These are phyloP conservation scores for Trissonchulus latispiculum DNA, from an alignment of 2,888 invertebrate genomes.

Conservation along the genomic window DNA sequence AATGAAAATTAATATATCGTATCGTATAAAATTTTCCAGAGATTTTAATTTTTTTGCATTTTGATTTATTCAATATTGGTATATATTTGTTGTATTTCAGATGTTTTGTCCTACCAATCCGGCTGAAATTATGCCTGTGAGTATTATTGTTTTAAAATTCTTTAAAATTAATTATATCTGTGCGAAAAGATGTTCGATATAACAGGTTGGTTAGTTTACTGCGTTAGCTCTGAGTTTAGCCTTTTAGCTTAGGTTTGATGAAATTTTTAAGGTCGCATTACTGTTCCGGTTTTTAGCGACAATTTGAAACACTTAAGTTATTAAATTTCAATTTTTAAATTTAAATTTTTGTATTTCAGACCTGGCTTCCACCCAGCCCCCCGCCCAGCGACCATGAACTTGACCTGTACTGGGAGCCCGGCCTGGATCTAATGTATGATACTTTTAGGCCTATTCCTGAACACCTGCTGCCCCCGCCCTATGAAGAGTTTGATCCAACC, in stretches of 20 bases:
- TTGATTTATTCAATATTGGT: background rate
- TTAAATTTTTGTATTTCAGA: slow-evolving; percentile 51
- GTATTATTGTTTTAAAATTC: background rate
- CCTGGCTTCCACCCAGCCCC: slow-evolving; percentile 95
- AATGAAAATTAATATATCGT: too few species aligned
- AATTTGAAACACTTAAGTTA: background rate
- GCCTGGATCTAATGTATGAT: slow-evolving; percentile 67
- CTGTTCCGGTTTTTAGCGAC: background rate
- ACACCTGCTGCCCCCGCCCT: slow-evolving; percentile 28
- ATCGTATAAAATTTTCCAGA: too few species aligned
- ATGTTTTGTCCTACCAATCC: slow-evolving; percentile 22
- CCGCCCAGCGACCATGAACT: slow-evolving; percentile 67
- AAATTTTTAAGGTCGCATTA: background rate
- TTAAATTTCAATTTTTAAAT: background rate
- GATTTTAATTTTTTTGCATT: background rate
- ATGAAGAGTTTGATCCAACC: too few species aligned
- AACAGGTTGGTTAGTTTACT: too few species aligned
- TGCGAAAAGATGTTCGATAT: background rate
- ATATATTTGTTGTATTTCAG: slow-evolving; percentile 24
- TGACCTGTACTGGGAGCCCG: slow-evolving; percentile 78
- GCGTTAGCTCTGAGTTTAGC: background rate
- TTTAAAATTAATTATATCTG: background rate
- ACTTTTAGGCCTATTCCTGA: slow-evolving; percentile 30
- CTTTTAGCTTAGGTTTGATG: background rate
- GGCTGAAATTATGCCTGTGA: slow-evolving; percentile 15